Percentiles rank a stretch among this genome's conserved stretches.
These are phyloP conservation scores for Tachystola acroxantha DNA, from an alignment of 2,888 invertebrate genomes.

Conservation along the genomic window DNA sequence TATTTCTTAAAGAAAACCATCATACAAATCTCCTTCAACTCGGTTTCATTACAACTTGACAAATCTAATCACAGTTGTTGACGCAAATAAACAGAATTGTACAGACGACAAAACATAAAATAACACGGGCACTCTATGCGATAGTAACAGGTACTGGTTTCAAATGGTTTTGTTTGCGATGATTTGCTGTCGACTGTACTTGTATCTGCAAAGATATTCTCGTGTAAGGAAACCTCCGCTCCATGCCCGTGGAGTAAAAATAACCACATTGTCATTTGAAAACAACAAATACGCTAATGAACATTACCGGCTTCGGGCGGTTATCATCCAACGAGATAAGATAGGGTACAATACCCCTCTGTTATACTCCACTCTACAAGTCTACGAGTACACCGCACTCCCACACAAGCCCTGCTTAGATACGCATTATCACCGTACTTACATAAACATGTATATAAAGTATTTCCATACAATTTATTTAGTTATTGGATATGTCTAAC, in stretches of 20 bases:
- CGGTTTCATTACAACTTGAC: too few relatives aligned
- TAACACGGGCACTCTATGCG: too few relatives aligned
- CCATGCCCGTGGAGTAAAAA: slow-evolving; percentile 10
- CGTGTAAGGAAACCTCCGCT: not conserved
- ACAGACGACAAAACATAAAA: too few relatives aligned
- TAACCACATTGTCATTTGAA: slow-evolving; percentile 40
- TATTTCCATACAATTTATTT: slow-evolving; percentile 29
- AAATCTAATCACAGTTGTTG: too few relatives aligned
- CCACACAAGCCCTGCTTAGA: slow-evolving; percentile 48
- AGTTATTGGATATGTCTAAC: slow-evolving; percentile 38
- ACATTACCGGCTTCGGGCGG: slow-evolving; percentile 40
- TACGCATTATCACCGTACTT: slow-evolving; percentile 51
- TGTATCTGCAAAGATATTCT: too few relatives aligned
- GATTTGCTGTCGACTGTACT: too few relatives aligned
- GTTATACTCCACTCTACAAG: slow-evolving; percentile 33
- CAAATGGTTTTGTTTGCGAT: too few relatives aligned
- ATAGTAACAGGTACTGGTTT: too few relatives aligned
- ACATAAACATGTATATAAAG: too few relatives aligned
- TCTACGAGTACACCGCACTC: slow-evolving; percentile 46
- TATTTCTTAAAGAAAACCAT: too few relatives aligned
- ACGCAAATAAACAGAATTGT: too few relatives aligned
- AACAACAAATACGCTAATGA: slow-evolving; percentile 40
- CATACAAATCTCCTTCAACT: too few relatives aligned
- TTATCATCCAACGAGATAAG: slow-evolving; percentile 64
- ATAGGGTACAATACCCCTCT: slow-evolving; percentile 63